A percentile compares a stretch with the other conserved stretches of the same genome.
Evolutionary conservation across 2,888 invertebrate species (phyloP).

Genomic region (Hirtodrosophila confusa): DNA sequence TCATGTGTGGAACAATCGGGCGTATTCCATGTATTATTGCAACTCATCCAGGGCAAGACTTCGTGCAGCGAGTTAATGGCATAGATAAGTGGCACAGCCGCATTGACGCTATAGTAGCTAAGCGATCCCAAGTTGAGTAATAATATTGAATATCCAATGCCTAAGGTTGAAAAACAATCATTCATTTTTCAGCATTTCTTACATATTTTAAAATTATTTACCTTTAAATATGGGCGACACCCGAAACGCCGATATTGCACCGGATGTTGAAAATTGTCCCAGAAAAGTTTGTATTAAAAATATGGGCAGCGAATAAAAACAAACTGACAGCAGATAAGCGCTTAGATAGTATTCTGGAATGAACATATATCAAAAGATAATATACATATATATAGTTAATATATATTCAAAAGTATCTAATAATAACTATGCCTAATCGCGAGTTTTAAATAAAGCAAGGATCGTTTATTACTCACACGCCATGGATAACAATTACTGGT

Average conservation of each 20-base stretch:
- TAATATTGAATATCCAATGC: slow-evolving; percentile 88
- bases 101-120: slow-evolving; percentile 92
- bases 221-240: slow-evolving; percentile 95
- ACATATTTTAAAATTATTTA: slow-evolving; percentile 75
- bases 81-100: slow-evolving; percentile 93
- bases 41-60: slow-evolving; percentile 91
- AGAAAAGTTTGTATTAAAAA: slow-evolving; percentile 94
- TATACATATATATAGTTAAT: neutral
- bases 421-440: neutral
- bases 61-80: slow-evolving; percentile 88
- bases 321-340: slow-evolving; percentile 74
- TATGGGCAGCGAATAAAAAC: slow-evolving; percentile 87
- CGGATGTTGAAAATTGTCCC: slow-evolving; percentile 93
- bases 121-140: slow-evolving; percentile 92
- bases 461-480: slow-evolving; percentile 24
- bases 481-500: neutral
- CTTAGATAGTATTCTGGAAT: slow-evolving; percentile 74
- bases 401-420: neutral
- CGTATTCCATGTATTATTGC: slow-evolving; percentile 93
- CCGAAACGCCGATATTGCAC: slow-evolving; percentile 92
- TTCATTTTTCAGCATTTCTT: neutral
- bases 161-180: slow-evolving; percentile 46
- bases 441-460: neutral
- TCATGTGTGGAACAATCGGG: slow-evolving; percentile 77
- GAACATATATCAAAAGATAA: neutral